Percentiles rank a stretch among this genome's conserved stretches.
Conservation (phyloP, 53 echinoderm and acorn worm genomes). For the Hippasteria phrygiana region DNA sequence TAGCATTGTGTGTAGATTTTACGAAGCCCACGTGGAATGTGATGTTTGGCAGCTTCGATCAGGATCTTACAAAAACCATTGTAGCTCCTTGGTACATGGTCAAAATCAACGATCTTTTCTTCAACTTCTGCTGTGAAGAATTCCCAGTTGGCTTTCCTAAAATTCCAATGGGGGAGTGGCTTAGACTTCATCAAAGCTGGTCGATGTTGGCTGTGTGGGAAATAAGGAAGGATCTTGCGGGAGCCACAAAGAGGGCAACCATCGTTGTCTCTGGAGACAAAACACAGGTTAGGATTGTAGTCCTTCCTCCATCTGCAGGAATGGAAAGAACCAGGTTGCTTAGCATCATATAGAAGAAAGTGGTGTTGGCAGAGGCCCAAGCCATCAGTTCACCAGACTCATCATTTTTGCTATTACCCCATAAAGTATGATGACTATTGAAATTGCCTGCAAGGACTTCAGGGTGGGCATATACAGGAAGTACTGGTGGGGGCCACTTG, state of each 20-base stretch:
- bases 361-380: constrained; percentile 2
- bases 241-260: background rate
- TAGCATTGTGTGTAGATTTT: constrained; percentile 15
- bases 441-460: constrained; percentile 12
- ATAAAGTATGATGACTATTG: constrained; percentile 22
- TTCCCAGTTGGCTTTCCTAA: constrained; percentile 9
- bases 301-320: constrained; percentile 34
- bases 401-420: background rate
- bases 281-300: constrained; percentile 9
- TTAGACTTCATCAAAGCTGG: constrained; percentile 5
- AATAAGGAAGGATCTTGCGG: constrained; percentile 16
- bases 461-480: background rate
- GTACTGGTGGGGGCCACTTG: background rate
- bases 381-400: background rate
- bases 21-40: background rate
- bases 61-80: background rate
- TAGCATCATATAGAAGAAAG: constrained; percentile 28
- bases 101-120: background rate
- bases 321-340: constrained; percentile 17
- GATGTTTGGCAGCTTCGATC: too few relatives aligned
- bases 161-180: constrained; percentile 23
- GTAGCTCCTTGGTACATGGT: background rate
- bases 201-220: background rate
- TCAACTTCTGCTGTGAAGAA: background rate
- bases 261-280: background rate